These are phyloP conservation scores for Phalacrocorax pelagicus DNA, from an alignment of 2,113 vertebrate species.

Conservation along the genomic window DNA sequence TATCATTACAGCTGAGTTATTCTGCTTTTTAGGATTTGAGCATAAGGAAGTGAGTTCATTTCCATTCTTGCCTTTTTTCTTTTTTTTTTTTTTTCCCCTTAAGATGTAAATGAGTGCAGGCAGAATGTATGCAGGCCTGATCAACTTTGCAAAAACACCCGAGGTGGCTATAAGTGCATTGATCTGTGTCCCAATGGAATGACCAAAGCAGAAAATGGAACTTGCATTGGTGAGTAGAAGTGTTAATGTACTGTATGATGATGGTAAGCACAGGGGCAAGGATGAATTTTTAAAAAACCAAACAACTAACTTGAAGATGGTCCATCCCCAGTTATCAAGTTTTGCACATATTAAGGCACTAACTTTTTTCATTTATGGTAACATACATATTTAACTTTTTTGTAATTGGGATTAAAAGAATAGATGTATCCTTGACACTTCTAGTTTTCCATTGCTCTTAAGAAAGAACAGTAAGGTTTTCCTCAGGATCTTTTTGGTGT, in stretches of 20 bases:
- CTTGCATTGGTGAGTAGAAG: conserved; percentile 86
- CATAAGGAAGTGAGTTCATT: background rate
- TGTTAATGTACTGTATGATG: background rate
- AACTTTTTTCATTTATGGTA: background rate
- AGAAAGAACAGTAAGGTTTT: background rate
- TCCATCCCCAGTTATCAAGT: background rate
- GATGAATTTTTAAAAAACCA: background rate
- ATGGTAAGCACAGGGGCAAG: background rate
- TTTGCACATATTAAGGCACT: background rate
- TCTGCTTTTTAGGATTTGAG: background rate
- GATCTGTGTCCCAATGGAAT: conserved; percentile 95
- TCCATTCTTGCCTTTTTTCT: background rate
- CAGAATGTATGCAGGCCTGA: conserved; percentile 91
- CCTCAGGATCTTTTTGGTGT: background rate
- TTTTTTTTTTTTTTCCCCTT: background rate
- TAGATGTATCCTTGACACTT: background rate
- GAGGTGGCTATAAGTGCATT: conserved; percentile 93
- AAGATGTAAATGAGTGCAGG: conserved; percentile 95
- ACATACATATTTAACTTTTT: background rate
- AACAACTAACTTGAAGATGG: background rate
- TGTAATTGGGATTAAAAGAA: background rate
- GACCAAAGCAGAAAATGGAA: conserved; percentile 89
- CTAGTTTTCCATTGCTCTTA: background rate
- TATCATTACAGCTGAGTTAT: background rate
- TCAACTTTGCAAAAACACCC: conserved; percentile 94